Base-by-base conservation (phyloP, 2,888 invertebrate species). In the Chrysotoxum bicinctum region DNA sequence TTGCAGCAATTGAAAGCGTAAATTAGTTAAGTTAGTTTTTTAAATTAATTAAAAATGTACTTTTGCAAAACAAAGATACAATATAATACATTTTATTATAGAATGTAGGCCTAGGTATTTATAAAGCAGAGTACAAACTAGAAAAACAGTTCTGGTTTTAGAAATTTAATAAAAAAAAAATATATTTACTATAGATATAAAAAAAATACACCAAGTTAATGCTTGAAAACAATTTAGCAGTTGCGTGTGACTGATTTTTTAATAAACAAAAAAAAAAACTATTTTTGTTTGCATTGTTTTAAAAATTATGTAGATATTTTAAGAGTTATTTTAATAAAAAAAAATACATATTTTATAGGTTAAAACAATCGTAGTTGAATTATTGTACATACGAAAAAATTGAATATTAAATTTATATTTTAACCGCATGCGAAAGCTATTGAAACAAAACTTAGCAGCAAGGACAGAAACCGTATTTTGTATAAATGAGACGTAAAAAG, bases 211-310 rank as follows among this genome's bases (percentile, higher is more conserved):
- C 77, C 74, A 60, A 66, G 43, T 72, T 70, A 16, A 70, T 72
- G 64, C 64, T 75, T 70, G 43, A 68, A 21, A 45, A 40, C 30
- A 50, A 52, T 48, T 52, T 52, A 72, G 43, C 69, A 75, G 60
- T 72, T 68, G 73, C 54, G 73, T 78, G 83, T 83, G 83, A 83
- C 83, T 83, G 83, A 83, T 83, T 83, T 82, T 81, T 83, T 73
- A 68, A 73, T 48, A 54, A 56, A 74, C 14, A 50, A 68, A 60
- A 68, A 62, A 26, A 6, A 58, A 58, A 35, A 58, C 12, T 58
- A 37, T 32, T 10, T 68, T 32, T 66, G 32, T 54, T 40, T 60
- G 48, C 21, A 50, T 43, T 40, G 32, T 48, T 50, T 60, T 48
- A 43, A 23, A 35, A n/a, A 35, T 50, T 9, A 50, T 52, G 60